Base-by-base conservation (phyloP, 2,888 invertebrate species). In the Thalpophila matura region DNA sequence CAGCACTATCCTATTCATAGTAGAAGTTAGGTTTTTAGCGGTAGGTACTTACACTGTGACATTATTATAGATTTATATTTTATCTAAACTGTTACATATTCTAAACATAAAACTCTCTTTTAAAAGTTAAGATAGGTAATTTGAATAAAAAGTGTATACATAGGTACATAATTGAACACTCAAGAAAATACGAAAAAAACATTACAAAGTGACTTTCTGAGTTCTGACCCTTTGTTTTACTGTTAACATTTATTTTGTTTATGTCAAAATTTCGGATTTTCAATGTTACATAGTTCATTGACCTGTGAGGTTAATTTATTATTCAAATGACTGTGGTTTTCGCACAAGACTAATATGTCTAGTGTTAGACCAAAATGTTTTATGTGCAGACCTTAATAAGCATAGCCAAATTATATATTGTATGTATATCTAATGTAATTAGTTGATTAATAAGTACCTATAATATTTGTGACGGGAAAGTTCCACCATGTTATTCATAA, bases 391-490 rank as follows among this genome's bases (percentile, higher is more conserved):
- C 40, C 66, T 53, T 64, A 69, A 70, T 53, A 45, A 46, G 60
- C 56, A 18, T 56, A 27, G 4, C 18, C 3, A 56, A 66, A 71
- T 72, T 66, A 54, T 72, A 50, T 72, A 71, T 72, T 71, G 71
- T 72, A 66, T 65, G 66, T 71, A 72, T 72, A 65, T 53, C 35
- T 45, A 72, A 72, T 46, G 26, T 56, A 35, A 72, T 71, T 56
- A 43, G 26, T 42, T 49, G 47, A 46, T 57, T 59, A 37, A 22
- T 16, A 16, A 55, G 38, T 61, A 47, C 45, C 43, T 50, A 1
- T 35, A 33, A 37, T 29, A 16, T 55, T 53, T 20, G 29, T 38
- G 71, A 59, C 71, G 50, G 71, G 64, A 53, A 59, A 59, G 56
- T 70, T 71, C 66, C 66, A 72, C 49, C 9, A 38, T 59, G 10